A percentile compares a stretch with the other conserved stretches of the same genome.
Evolutionary conservation across 2,888 invertebrate genomes (phyloP).

Genomic region (Caenorhabditis sp.): DNA sequence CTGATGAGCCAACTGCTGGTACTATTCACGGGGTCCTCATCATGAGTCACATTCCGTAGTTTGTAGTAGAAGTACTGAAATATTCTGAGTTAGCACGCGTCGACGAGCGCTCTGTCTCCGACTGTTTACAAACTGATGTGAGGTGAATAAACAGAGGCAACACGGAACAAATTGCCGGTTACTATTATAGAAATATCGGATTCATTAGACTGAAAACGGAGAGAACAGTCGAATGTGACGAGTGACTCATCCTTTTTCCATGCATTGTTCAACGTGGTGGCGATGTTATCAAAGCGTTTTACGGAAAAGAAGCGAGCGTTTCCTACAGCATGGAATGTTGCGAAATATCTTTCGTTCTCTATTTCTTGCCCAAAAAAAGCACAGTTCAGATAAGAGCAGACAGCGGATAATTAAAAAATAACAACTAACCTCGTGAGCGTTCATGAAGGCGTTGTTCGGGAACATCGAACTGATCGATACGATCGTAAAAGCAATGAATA

Average conservation of each 20-base stretch:
- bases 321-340: not conserved
- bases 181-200: not conserved
- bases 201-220: not conserved
- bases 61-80: conserved; percentile 71
- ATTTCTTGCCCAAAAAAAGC: not conserved
- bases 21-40: conserved; percentile 31
- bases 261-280: conserved; percentile 1
- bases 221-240: not conserved
- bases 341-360: conserved; percentile 10
- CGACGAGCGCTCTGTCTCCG: not conserved
- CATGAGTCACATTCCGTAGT: conserved; percentile 61
- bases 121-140: conserved; percentile 8
- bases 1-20: conserved; percentile 43
- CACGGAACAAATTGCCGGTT: not conserved
- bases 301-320: not conserved
- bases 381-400: not conserved
- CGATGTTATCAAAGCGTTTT: conserved; percentile 30
- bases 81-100: not conserved
- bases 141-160: conserved; percentile 5
- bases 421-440: conserved; percentile 66
- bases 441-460: conserved; percentile 70
- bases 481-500: conserved; percentile 62
- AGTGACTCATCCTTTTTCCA: conserved; percentile 15
- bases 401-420: not conserved
- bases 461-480: conserved; percentile 68